Conservation (phyloP, 2,797 vertebrate species). For the Spondyliosoma cantharus region DNA sequence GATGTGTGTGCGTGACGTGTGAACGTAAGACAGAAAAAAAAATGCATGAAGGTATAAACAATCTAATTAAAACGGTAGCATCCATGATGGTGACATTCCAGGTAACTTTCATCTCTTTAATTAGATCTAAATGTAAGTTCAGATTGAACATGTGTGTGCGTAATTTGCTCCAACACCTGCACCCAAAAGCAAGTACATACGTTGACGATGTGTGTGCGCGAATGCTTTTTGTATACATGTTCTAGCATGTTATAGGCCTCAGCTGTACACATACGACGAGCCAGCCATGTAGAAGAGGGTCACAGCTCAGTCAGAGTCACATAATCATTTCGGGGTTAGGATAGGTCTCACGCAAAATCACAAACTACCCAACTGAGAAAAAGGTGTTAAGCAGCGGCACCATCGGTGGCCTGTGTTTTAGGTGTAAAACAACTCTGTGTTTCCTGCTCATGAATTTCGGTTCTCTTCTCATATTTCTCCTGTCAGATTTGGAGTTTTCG, state of each 20-base stretch:
- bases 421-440: not conserved
- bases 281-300: conserved; percentile 55
- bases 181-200: conserved; percentile 28
- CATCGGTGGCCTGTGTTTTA: conserved; percentile 8
- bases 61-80: conserved; percentile 1
- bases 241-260: conserved; percentile 43
- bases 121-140: conserved; percentile 40
- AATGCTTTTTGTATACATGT: conserved; percentile 23
- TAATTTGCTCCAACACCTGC: conserved; percentile 32
- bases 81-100: conserved; percentile 5
- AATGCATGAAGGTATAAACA: conserved; percentile 29
- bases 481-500: conserved; percentile 23
- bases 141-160: conserved; percentile 13
- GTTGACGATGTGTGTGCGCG: conserved; percentile 19
- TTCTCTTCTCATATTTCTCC: conserved; percentile 25
- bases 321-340: conserved; percentile 17
- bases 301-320: conserved; percentile 43
- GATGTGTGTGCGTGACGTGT: conserved; percentile 10
- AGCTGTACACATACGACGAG: conserved; percentile 54
- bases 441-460: conserved; percentile 2
- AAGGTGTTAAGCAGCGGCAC: not conserved
- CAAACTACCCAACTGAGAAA: not conserved
- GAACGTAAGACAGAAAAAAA: not conserved
- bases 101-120: not conserved
- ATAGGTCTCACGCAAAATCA: conserved; percentile 13